phyloP scores from a whole-genome alignment of 2,888 invertebrate species.

The Serripes groenlandicus region DNA sequence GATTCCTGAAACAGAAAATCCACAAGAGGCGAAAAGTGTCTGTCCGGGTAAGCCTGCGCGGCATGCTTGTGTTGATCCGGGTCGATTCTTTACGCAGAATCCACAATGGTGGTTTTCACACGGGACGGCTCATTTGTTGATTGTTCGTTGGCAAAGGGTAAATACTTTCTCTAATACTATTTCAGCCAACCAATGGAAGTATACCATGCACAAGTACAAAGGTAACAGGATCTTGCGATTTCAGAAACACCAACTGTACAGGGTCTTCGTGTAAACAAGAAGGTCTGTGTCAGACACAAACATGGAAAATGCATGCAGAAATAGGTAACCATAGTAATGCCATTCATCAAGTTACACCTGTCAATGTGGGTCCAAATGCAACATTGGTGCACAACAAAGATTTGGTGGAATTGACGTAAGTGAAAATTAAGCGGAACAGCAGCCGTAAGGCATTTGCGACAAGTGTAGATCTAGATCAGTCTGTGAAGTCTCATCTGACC shows the following conservation, averaged over 20 bases:
- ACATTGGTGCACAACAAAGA: conserved; percentile 28
- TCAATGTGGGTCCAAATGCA: conserved; percentile 40
- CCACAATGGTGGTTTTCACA: too few species aligned
- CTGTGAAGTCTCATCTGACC: too few species aligned
- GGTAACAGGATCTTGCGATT: conserved; percentile 18
- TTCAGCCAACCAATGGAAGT: background rate
- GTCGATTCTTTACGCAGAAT: too few species aligned
- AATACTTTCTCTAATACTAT: too few species aligned
- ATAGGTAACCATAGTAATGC: conserved; percentile 36
- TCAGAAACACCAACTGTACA: conserved; percentile 20
- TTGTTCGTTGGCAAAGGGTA: too few species aligned
- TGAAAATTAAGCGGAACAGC: too few species aligned
- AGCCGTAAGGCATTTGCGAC: background rate
- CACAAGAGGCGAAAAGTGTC: too few species aligned
- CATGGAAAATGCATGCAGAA: conserved; percentile 37
- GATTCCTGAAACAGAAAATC: too few species aligned
- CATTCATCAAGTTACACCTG: conserved; percentile 15
- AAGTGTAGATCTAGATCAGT: background rate
- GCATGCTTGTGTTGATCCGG: too few species aligned
- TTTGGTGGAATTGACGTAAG: conserved; percentile 34
- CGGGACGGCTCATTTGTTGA: too few species aligned
- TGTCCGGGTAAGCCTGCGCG: too few species aligned
- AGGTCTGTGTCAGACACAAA: conserved; percentile 14
- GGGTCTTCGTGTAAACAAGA: background rate
- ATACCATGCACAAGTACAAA: background rate